Base-by-base conservation (phyloP, 2,797 vertebrate genomes). In the Steatocranus sp. region DNA sequence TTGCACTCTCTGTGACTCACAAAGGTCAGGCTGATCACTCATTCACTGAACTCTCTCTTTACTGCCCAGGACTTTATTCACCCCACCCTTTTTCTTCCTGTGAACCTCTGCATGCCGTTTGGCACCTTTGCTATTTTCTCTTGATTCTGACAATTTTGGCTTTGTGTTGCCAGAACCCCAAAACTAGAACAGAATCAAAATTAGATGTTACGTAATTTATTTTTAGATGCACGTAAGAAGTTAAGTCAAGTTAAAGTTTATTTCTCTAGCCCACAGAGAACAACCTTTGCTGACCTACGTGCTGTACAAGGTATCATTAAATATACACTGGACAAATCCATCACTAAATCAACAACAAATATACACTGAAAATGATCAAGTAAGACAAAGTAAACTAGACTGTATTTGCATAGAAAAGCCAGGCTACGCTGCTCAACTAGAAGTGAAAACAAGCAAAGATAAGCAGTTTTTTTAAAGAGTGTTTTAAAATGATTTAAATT, bases 1-100 rank as follows among this genome's bases (percentile, higher is more conserved):
- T 84, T 78, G 38, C 48, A 82, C 80, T 82, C 46, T 90, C 76
- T 11, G 82, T 86, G 81, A 90, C 73, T 89, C 80, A 85, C 83
- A 85, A 80, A 83, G 85, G 82, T 93, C 88, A 83, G 46, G 78
- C 27, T 6, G 6, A 43, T 78, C 76, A 20, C 41, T 43, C 41
- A 18, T 18, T 48, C 82, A 4, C 36, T 78, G 46, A 87, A 78
- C 79, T 87, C 58, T 80, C 30, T 7, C 49, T 54, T 43, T 75
- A 51, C 80, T 46, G 18, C 30, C 56, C 75, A 4, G 27, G 2
- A 10, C 81, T 43, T 48, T 77, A 10, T 54, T 74, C 38, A 78
- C 79, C 36, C 38, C 79, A 5, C 75, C 78, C 18, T n/a, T 53
- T 48, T 10, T 11, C 48, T 63, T 50, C 43, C 48, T 23, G 15